Base-by-base conservation (phyloP, 2,113 vertebrate species). In the Lepus americanus region DNA sequence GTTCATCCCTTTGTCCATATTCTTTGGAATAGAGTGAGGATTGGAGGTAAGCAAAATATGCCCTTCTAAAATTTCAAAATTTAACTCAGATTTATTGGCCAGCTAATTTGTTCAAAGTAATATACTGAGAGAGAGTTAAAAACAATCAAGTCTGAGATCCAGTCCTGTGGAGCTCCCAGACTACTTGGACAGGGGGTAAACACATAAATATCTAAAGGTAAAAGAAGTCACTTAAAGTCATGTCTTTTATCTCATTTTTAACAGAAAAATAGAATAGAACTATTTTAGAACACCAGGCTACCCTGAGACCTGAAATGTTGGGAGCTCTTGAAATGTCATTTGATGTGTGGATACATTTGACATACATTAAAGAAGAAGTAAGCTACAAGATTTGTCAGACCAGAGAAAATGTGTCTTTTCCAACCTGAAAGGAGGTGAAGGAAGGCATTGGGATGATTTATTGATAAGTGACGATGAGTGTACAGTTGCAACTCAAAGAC, bases 371-470 rank as follows among this genome's bases (percentile, higher is more conserved):
- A 86, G 87, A 97, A 92, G 77, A 97, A 95, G 92, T 67, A 96
- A 96, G 89, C 93, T 69, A 97, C 82, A 17, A 95, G 78, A 82
- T 92, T 94, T 98, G 79, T 96, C 95, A 95, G 80, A 69, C 51
- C 61, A 96, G 89, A 96, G 27, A 86, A 95, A 97, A 76, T 95
- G 69, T 67, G 93, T 73, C 27, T 44, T 95, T 96, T 90, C 94
- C 51, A 84, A 77, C 0, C 0, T 95, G 73, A 93, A 87, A 86
- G 39, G 39, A 33, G 82, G 86, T 73, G 93, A 97, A 5, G 69
- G 96, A 96, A 95, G 95, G 81, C 19, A 96, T 92, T 97, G 96
- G 89, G 97, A 97, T 92, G 95, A 97, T 98, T 97, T 98, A 97
- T 97, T 96, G 97, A 95, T 97, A 98, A 98, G 59, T 27, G 36